phyloP scores from a whole-genome alignment of 2,888 invertebrate genomes.

The Strigamia transsilvanica region DNA sequence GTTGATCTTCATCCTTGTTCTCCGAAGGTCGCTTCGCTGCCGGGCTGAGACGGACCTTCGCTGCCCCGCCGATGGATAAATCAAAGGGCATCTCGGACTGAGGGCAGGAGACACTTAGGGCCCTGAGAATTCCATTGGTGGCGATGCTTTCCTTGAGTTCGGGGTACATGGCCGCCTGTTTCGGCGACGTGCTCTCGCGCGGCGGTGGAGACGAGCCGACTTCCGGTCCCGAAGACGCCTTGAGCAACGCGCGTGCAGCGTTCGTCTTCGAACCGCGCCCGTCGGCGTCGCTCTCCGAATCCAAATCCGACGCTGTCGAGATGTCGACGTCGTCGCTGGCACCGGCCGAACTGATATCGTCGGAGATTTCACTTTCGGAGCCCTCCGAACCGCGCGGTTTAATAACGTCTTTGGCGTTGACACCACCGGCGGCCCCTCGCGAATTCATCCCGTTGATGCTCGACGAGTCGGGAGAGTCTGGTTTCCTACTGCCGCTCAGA shows the following conservation, averaged over 20 bases:
- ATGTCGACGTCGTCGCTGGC: slow-evolving; percentile 55
- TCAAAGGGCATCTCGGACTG: slow-evolving; percentile 74
- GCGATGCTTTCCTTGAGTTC: slow-evolving; percentile 61
- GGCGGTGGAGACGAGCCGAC: slow-evolving; percentile 10
- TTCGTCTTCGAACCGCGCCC: slow-evolving; percentile 46
- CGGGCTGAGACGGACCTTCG: slow-evolving; percentile 61
- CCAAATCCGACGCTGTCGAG: slow-evolving; percentile 56
- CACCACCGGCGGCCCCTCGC: neutral
- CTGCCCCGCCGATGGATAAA: slow-evolving; percentile 67
- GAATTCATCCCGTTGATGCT: slow-evolving; percentile 14
- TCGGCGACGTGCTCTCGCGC: slow-evolving; percentile 73
- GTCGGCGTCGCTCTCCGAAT: slow-evolving; percentile 56
- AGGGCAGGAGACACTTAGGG: slow-evolving; percentile 57
- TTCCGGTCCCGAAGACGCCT: slow-evolving; percentile 51
- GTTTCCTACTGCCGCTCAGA: slow-evolving; percentile 51
- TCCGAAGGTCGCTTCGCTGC: slow-evolving; percentile 62
- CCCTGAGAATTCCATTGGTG: slow-evolving; percentile 57
- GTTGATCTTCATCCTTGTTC: slow-evolving; percentile 75
- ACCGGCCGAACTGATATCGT: slow-evolving; percentile 58
- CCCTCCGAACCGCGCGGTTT: slow-evolving; percentile 56
- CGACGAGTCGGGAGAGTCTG: slow-evolving; percentile 56
- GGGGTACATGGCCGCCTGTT: slow-evolving; percentile 78
- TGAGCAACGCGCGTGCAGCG: slow-evolving; percentile 34
- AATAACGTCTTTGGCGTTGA: slow-evolving; percentile 50
- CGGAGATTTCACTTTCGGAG: slow-evolving; percentile 59